Base-by-base conservation (phyloP, 1,140 invertebrate genomes). In the Sesamia nonagrioides region DNA sequence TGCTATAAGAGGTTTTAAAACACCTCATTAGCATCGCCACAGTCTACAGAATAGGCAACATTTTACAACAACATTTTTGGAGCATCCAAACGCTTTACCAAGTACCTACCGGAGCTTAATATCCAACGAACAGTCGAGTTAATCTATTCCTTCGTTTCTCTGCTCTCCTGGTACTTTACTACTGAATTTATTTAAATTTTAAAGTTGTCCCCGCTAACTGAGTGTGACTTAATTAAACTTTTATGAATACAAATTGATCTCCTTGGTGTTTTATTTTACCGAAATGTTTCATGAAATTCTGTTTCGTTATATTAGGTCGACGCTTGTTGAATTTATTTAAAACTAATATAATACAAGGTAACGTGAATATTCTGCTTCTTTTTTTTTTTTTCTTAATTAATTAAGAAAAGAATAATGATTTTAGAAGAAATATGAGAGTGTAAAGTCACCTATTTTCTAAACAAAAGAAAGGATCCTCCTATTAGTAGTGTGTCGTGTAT, bases 21-120 rank as follows among this genome's bases (percentile, higher is more conserved):
- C 73, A 79, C 75, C 83, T 84, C 83, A 84, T 84, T 84, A 84
- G 83, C 81, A 84, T 82, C 50, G 27, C 79, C 77, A 78, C 81
- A 60, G 83, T 17, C 79, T 73, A 78, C 81, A 60, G 83, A 84
- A 84, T 82, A n/a, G n/a, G n/a, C n/a, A n/a, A n/a, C n/a, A n/a
- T n/a, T n/a, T n/a, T n/a, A n/a, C n/a, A n/a, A n/a, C n/a, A n/a
- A 82, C 80, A 84, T 84, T 84, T 78, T 68, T 27, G 48, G 21
- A 79, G 78, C 73, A 68, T 40, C 61, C 56, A 72, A 21, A 58
- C 42, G 78, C 54, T 54, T 52, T 71, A 69, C 33, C 18, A 48
- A 56, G 63, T 75, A 75, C 40, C 17, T 75, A 75, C 40, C 17
- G 15, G 40, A 56, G 40, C 50, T 66, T 76, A 78, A 77, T 83